phyloP scores from a whole-genome alignment of 2,797 vertebrate genomes.

The Lagorchestes hirsutus region DNA sequence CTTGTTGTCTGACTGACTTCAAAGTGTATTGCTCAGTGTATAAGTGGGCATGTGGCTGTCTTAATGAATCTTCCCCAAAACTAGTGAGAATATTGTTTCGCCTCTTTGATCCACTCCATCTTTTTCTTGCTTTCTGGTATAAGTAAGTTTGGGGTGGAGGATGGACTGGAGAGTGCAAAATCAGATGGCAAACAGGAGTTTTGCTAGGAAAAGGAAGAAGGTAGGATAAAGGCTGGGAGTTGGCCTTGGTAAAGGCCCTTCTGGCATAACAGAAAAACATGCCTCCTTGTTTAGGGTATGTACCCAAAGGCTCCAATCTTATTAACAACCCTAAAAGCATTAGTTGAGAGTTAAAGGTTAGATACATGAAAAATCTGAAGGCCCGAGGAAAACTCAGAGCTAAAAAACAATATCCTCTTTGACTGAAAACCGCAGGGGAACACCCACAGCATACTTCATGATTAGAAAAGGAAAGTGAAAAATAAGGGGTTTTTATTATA shows the following conservation, averaged over 20 bases:
- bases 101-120: neutral
- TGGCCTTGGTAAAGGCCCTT: neutral
- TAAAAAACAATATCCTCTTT: conserved; percentile 82
- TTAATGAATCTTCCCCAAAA: neutral
- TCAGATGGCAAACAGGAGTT: rapidly evolving
- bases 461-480: conserved; percentile 85
- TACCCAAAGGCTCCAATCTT: conserved; percentile 69
- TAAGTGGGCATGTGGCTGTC: neutral
- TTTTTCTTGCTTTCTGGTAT: neutral
- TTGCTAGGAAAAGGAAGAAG: conserved; percentile 14
- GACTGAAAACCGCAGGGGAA: conserved; percentile 85
- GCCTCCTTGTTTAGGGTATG: conserved; percentile 56
- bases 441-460: conserved; percentile 78
- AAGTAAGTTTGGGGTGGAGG: neutral
- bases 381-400: conserved; percentile 67
- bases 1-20: neutral
- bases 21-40: neutral
- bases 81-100: neutral
- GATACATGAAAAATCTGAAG: conserved; percentile 72
- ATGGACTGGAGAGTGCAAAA: neutral
- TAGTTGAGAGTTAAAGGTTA: conserved; percentile 80
- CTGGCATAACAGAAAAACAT: conserved; percentile 63
- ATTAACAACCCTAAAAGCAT: conserved; percentile 64
- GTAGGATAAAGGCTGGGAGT: rapidly evolving
- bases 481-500: conserved; percentile 76